A percentile compares a stretch with the other conserved stretches of the same genome.
Conservation (phyloP, 2,113 vertebrate species). For the Marcusenius ussheri region DNA sequence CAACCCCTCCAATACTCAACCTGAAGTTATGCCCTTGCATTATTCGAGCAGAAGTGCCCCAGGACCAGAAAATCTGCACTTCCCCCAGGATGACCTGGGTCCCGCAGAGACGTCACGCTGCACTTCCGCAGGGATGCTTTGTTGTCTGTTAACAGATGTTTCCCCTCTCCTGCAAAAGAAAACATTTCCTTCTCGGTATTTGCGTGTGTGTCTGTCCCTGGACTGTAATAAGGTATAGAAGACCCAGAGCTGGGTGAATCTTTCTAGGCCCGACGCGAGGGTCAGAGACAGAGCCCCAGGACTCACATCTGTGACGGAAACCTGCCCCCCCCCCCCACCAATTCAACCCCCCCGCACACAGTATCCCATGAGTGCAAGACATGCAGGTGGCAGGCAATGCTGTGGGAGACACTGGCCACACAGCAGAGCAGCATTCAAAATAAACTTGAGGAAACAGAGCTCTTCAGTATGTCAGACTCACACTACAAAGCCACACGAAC, state of each 20-base stretch:
- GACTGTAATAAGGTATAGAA: constrained; percentile 55
- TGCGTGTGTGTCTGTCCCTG: constrained; percentile 30
- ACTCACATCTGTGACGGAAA: constrained; percentile 38
- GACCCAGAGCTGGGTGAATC: constrained; percentile 44
- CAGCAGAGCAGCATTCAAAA: constrained; percentile 54
- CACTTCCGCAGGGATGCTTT: constrained; percentile 23
- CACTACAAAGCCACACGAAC: constrained; percentile 62
- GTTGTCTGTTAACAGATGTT: constrained; percentile 44
- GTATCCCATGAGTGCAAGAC: constrained; percentile 18
- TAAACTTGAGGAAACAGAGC: constrained; percentile 57
- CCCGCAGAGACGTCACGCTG: neutral
- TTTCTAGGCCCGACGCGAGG: constrained; percentile 44
- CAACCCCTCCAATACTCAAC: no score
- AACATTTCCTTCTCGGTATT: constrained; percentile 41
- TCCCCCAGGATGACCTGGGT: constrained; percentile 10
- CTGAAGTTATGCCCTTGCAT: neutral
- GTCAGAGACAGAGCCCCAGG: constrained; percentile 36
- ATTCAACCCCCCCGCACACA: neutral
- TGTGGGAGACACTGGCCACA: constrained; percentile 27
- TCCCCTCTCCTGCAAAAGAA: constrained; percentile 39
- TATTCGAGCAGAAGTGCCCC: neutral
- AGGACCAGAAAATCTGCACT: neutral
- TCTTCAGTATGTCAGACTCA: constrained; percentile 50
- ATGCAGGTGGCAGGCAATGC: constrained; percentile 28
- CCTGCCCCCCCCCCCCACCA: constrained; percentile 8